Percentiles rank a stretch among this genome's conserved stretches.
Evolutionary conservation across 2,888 invertebrate species (phyloP).

Genomic region (Creontiades dilutus): DNA sequence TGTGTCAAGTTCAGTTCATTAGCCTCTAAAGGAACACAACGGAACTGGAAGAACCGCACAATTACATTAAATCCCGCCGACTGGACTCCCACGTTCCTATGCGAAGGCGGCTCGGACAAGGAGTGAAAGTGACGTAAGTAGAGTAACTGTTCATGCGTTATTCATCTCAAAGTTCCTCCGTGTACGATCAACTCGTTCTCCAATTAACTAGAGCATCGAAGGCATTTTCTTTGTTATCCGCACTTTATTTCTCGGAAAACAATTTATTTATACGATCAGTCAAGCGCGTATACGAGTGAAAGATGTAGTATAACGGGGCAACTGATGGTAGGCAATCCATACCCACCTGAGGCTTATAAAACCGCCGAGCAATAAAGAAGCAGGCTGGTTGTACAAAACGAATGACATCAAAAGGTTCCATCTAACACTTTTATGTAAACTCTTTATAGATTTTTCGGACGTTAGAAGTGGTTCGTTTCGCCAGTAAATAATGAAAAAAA

Average conservation of each 20-base stretch:
- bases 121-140: slow-evolving; percentile 51
- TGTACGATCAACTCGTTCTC: neutral
- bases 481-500: too few relatives aligned
- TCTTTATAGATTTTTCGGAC: too few relatives aligned
- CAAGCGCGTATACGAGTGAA: too few relatives aligned
- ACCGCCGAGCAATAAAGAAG: neutral
- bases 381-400: neutral
- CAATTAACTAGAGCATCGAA: neutral
- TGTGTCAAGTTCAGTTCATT: too few relatives aligned
- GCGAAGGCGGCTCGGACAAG: neutral
- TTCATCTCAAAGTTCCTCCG: neutral
- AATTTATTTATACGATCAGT: neutral
- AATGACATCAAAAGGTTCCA: too few relatives aligned
- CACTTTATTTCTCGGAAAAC: neutral
- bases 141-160: slow-evolving; percentile 50
- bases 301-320: neutral
- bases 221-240: neutral
- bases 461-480: too few relatives aligned
- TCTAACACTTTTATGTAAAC: too few relatives aligned
- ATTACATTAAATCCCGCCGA: neutral
- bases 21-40: too few relatives aligned
- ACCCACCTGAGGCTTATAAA: too few relatives aligned
- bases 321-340: neutral
- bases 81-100: neutral
- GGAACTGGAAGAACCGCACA: neutral